Percentiles rank a stretch among this genome's conserved stretches.
Conservation (phyloP, 1,140 invertebrate species). For the Drosophila guanche region DNA sequence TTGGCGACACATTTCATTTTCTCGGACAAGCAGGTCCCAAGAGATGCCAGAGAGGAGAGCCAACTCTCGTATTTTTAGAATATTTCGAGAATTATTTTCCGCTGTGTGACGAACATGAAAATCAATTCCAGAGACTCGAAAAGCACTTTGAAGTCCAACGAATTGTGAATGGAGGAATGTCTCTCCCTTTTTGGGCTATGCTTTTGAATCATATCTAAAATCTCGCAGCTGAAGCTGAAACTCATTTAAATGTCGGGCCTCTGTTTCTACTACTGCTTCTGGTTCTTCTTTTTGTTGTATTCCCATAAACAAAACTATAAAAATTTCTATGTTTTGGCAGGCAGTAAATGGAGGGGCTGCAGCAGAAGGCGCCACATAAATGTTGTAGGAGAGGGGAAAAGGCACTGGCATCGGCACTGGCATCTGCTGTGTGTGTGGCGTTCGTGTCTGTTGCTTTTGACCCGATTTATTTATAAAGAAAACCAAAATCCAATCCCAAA, state of each 20-base stretch:
- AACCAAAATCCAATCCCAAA: constrained; percentile 2
- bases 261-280: not conserved
- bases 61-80: constrained; percentile 53
- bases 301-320: constrained; percentile 77
- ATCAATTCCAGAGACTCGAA: constrained; percentile 60
- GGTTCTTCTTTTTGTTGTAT: constrained; percentile 44
- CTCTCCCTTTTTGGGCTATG: constrained; percentile 1
- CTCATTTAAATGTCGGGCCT: constrained; percentile 21
- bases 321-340: constrained; percentile 45
- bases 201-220: constrained; percentile 48
- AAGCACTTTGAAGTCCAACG: constrained; percentile 62
- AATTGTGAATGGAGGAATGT: constrained; percentile 43
- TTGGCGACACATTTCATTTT: constrained; percentile 62
- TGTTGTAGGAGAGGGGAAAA: constrained; percentile 20
- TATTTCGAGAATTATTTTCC: too few species aligned
- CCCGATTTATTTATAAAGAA: constrained; percentile 71
- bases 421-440: constrained; percentile 44
- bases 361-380: constrained; percentile 67
- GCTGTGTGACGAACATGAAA: constrained; percentile 38
- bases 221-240: constrained; percentile 5
- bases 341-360: not conserved
- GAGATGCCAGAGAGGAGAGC: constrained; percentile 10
- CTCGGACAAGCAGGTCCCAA: not conserved
- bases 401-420: not conserved
- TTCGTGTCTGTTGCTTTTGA: constrained; percentile 45